Evolutionary conservation across 2,888 invertebrate genomes (phyloP), one percentile per base, ranked within the genome.

Genomic region (Leptinotarsa juncta): DNA sequence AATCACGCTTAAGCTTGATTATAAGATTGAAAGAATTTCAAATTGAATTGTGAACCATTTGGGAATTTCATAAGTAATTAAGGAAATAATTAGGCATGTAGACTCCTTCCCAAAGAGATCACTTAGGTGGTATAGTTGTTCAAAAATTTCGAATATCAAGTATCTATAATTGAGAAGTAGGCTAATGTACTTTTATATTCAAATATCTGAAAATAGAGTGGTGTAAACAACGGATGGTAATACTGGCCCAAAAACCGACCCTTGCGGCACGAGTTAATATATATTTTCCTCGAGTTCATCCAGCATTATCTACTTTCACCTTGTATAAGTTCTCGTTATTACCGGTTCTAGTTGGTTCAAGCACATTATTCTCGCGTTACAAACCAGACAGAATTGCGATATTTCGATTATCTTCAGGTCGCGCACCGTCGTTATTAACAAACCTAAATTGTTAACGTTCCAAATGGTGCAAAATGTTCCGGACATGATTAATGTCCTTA

Each of bases 401-500:
- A 51, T 67, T 53, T 53, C 51, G 67, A 51, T 26, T 67, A 67
- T 67, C 26, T 26, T 23, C 67, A 51, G 23, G 23, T 67, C 67
- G 23, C 50, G 51, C 49, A 49, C 15, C 49, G 16, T 26, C 66
- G 16, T 50, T 16, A 16, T 67, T 16, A 51, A 67, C 67, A 71
- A 68, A 68, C 74, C 68, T 57, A 71, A 71, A 71, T 60, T 71
- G 74, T 74, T 69, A 71, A 68, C 71, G 74, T 71, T 71, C 71
- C 71, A 65, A 74, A 71, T 69, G 74, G 74, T 65, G 74, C 74
- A 68, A 71, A 71, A 71, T 68, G 74, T 69, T 71, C 68, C 70
- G 49, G 67, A 69, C 69, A 74, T 71, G 74, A 74, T 74, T 69
- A 69, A 74, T 71, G 55, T 55, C 65, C 68, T 53, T 69, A 69